Evolutionary conservation across 2,113 vertebrate species (phyloP), one percentile per base, ranked within the genome.

Genomic region (Potamarius usumacintae): DNA sequence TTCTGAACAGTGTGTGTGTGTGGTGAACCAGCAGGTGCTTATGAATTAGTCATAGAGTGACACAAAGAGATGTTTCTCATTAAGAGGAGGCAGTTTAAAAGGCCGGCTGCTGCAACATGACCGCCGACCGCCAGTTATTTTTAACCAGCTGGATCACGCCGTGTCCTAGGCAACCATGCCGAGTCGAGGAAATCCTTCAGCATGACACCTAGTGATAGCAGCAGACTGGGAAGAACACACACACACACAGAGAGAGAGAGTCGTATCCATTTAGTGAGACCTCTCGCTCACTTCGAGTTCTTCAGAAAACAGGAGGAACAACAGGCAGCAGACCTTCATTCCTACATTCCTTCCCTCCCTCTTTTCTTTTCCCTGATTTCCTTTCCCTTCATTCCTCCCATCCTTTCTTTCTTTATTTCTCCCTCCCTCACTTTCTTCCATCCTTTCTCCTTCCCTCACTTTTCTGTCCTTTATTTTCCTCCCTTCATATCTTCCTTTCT

Each of bases 161-260:
- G 92, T 96, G 93, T 96, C 96, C 94, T 93, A 94, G 95, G 94
- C 94, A 96, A 96, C 93, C 15, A 0, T 87, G 63, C 91, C 84
- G 92, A 93, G 86, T 86, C 89, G 84, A 92, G 89, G 88, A 94
- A 91, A 92, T 92, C 85, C 85, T 85, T 86, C 85, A 87, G 74
- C 62, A 79, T 90, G 84, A 74, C 80, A 80, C 85, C 87, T 71
- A 63, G 82, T 86, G 57, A 80, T 83, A 85, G 71, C 14, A 81
- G 87, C 14, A 82, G 78, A 74, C 83, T 71, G 83, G 67, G 78
- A 89, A 82, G 53, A 53, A 77, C 58, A 27, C 72, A 12, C 48
- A n/a, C 76, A 30, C 77, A 57, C n/a, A 48, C 77, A 85, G 50
- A 78, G 25, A 78, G 22, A 77, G 50, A 77, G 0, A 14, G 1